Evolutionary conservation across 2,797 vertebrate species (phyloP).

Genomic region (Sylvia borin): DNA sequence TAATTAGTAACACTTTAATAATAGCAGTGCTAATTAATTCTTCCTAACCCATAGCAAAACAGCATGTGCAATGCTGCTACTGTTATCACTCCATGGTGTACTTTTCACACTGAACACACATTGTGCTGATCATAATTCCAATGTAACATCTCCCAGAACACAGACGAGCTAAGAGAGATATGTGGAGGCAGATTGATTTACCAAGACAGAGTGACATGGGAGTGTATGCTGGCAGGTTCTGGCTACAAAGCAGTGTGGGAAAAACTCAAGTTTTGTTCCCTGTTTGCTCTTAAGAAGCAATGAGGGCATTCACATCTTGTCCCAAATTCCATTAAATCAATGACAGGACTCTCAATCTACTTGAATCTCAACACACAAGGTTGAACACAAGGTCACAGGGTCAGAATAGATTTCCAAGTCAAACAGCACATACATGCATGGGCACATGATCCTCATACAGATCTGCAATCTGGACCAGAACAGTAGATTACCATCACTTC

Average conservation of each 20-base stretch:
- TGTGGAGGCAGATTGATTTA: background rate
- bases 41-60: slow-evolving; percentile 4
- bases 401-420: background rate
- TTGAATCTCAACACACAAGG: background rate
- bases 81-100: background rate
- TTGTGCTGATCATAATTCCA: background rate
- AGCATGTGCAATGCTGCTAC: background rate
- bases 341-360: background rate
- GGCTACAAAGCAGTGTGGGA: background rate
- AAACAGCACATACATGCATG: background rate
- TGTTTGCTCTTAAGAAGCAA: background rate
- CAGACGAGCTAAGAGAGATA: background rate
- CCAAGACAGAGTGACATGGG: background rate
- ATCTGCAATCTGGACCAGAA: background rate
- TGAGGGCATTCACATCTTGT: background rate
- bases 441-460: fast-evolving
- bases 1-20: slow-evolving; percentile 34
- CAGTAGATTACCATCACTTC: background rate
- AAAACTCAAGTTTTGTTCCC: background rate
- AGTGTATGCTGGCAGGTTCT: background rate
- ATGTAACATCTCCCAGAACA: background rate
- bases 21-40: slow-evolving; percentile 46
- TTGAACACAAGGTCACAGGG: background rate
- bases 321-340: background rate
- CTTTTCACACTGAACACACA: background rate